phyloP scores from a whole-genome alignment of 2,888 invertebrate genomes.

The Ectemnius lituratus region DNA sequence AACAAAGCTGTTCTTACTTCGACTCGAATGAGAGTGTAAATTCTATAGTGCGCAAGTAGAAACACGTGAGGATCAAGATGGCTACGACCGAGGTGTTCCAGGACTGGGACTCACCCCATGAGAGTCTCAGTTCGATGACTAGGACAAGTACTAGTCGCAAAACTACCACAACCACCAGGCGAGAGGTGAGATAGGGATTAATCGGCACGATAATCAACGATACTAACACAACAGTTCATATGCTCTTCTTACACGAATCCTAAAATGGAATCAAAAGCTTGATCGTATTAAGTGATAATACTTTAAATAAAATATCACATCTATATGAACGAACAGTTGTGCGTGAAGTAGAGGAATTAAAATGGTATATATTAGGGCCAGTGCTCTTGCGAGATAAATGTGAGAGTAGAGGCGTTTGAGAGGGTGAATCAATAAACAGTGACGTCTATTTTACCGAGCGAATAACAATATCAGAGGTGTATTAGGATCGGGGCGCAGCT shows the following conservation, averaged over 20 bases:
- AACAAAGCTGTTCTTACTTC: background rate
- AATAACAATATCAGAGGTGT: no score
- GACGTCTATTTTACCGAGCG: no score
- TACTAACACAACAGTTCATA: no score
- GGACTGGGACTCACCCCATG: constrained; percentile 75
- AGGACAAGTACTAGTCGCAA: constrained; percentile 57
- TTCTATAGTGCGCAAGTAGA: constrained; percentile 31
- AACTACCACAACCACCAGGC: constrained; percentile 53
- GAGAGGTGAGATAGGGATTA: constrained; percentile 65
- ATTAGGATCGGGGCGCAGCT: background rate
- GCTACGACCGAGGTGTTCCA: constrained; percentile 76
- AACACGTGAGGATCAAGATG: constrained; percentile 59
- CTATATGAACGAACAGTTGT: no score
- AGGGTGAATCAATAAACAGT: background rate
- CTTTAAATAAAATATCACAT: no score
- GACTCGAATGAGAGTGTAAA: constrained; percentile 42
- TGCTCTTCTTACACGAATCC: no score
- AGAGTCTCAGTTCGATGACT: constrained; percentile 67
- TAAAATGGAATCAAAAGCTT: no score
- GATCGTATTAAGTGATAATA: no score
- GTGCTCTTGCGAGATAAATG: no score
- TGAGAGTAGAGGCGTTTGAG: no score
- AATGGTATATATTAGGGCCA: no score
- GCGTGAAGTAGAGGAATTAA: no score
- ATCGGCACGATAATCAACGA: background rate